phyloP scores from a whole-genome alignment of 1,140 invertebrate species.

The Pomacea maculata region DNA sequence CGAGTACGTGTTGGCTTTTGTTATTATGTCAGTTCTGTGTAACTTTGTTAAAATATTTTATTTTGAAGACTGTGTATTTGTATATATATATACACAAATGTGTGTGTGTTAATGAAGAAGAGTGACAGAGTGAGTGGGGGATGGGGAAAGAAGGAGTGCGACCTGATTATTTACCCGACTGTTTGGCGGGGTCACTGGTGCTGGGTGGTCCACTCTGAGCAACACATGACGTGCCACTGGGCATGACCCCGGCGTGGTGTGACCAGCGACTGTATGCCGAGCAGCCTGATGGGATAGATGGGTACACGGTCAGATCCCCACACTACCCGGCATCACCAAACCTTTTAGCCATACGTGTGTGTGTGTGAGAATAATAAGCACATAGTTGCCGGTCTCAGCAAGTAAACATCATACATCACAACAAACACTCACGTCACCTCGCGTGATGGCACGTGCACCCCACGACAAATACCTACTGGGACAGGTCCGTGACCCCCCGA shows the following conservation, averaged over 20 bases:
- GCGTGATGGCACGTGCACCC: too few species aligned
- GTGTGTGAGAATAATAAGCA: too few species aligned
- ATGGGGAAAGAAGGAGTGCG: background rate
- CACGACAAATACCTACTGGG: too few species aligned
- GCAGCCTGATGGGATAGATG: background rate
- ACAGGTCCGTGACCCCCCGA: too few species aligned
- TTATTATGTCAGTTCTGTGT: background rate
- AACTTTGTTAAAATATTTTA: background rate
- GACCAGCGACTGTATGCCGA: constrained; percentile 10
- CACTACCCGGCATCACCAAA: too few species aligned
- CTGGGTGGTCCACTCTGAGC: constrained; percentile 7
- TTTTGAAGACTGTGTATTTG: background rate
- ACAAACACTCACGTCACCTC: too few species aligned
- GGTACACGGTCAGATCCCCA: background rate
- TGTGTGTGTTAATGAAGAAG: background rate
- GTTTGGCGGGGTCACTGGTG: constrained; percentile 1
- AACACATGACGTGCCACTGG: background rate
- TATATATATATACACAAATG: background rate
- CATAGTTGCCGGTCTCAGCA: too few species aligned
- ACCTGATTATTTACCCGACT: background rate
- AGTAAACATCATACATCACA: too few species aligned
- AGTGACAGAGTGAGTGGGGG: background rate
- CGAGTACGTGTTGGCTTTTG: background rate
- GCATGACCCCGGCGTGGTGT: background rate
- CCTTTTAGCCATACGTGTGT: too few species aligned